Percentiles rank a stretch among this genome's conserved stretches.
Evolutionary conservation across 2,888 invertebrate genomes (phyloP).

Genomic region (Hydropsyche betteni): DNA sequence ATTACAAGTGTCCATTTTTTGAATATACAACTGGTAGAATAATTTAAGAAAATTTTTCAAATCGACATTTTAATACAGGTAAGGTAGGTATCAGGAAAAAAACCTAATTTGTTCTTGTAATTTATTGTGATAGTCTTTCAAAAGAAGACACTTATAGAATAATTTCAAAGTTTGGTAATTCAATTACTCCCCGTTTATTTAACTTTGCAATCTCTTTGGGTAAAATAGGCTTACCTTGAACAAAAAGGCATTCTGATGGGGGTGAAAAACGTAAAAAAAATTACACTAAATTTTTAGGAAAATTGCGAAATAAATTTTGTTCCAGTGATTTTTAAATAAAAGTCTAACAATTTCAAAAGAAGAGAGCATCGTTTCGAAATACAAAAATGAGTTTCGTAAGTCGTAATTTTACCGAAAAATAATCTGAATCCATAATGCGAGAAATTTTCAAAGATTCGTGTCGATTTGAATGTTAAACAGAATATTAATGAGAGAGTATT

Average conservation of each 20-base stretch:
- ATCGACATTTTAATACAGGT: no score
- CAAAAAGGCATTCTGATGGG: slow-evolving; percentile 11
- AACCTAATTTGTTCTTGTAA: neutral
- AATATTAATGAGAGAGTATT: no score
- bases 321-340: slow-evolving; percentile 12
- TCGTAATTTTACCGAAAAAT: no score
- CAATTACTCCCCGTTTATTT: slow-evolving; percentile 29
- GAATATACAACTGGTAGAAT: no score
- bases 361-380: no score
- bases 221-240: slow-evolving; percentile 3
- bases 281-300: slow-evolving; percentile 15
- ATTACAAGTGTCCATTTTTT: no score
- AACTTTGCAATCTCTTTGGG: slow-evolving; percentile 23
- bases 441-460: no score
- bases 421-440: no score
- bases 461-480: no score
- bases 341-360: no score
- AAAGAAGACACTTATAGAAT: slow-evolving; percentile 28
- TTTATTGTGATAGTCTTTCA: slow-evolving; percentile 23
- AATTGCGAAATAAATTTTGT: slow-evolving; percentile 18
- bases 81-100: neutral
- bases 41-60: no score
- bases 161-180: slow-evolving; percentile 32
- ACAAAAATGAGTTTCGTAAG: no score
- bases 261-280: slow-evolving; percentile 14